Conservation (phyloP, 2,113 vertebrate species). For the Tichodroma muraria region DNA sequence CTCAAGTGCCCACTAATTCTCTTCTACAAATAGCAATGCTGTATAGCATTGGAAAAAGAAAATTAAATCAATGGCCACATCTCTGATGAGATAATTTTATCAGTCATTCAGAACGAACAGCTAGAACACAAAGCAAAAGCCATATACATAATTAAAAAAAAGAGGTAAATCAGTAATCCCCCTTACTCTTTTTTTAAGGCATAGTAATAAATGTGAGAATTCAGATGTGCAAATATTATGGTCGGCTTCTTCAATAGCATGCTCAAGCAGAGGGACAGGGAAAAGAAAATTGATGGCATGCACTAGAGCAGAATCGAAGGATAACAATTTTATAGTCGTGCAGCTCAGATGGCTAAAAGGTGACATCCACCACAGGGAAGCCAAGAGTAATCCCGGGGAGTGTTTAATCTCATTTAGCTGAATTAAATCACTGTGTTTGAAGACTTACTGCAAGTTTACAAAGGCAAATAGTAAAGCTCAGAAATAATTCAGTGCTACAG, state of each 20-base stretch:
- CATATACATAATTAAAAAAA: background rate
- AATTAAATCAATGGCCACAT: background rate
- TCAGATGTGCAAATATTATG: background rate
- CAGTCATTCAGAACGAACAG: background rate
- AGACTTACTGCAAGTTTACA: background rate
- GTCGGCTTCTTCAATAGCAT: background rate
- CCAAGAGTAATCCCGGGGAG: background rate
- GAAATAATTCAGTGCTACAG: background rate
- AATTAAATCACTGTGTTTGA: background rate
- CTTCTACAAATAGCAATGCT: background rate
- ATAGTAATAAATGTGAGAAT: background rate
- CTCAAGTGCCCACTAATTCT: slow-evolving; percentile 10
- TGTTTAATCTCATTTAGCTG: slow-evolving; percentile 24
- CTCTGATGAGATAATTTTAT: slow-evolving; percentile 1
- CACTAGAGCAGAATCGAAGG: background rate
- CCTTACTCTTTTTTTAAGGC: background rate
- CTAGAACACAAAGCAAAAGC: background rate
- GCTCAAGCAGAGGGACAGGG: background rate
- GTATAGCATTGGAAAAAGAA: background rate
- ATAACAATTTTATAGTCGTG: background rate
- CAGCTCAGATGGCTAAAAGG: background rate
- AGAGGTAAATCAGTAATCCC: background rate
- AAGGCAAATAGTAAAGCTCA: background rate
- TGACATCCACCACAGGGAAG: background rate
- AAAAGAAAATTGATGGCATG: background rate